phyloP scores from a whole-genome alignment of 2,888 invertebrate genomes.

The Argyresthia albistria region DNA sequence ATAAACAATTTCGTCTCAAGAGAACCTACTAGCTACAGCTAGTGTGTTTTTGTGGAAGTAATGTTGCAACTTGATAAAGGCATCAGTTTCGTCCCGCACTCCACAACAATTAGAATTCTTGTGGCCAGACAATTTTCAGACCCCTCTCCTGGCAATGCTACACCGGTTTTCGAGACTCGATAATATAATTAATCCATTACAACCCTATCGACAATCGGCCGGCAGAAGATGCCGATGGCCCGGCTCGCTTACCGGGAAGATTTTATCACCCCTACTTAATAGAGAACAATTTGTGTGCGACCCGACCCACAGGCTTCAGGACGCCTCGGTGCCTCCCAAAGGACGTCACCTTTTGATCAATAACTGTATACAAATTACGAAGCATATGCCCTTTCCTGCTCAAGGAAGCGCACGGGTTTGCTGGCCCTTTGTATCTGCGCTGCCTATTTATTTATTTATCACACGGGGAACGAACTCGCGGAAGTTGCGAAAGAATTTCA shows the following conservation, averaged over 20 bases:
- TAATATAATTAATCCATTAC: constrained; percentile 38
- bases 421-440: constrained; percentile 41
- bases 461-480: neutral
- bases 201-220: constrained; percentile 35
- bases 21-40: too few species aligned
- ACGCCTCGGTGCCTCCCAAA: constrained; percentile 62
- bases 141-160: constrained; percentile 11
- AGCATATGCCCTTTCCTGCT: constrained; percentile 67
- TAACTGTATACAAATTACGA: constrained; percentile 70
- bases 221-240: constrained; percentile 27
- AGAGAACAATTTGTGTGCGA: constrained; percentile 51
- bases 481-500: constrained; percentile 5
- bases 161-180: constrained; percentile 18
- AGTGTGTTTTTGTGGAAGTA: neutral
- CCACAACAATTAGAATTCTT: constrained; percentile 4
- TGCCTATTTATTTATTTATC: constrained; percentile 23
- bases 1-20: too few species aligned
- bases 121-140: constrained; percentile 6
- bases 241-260: constrained; percentile 37
- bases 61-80: neutral
- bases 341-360: constrained; percentile 70
- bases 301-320: constrained; percentile 33
- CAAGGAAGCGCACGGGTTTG: constrained; percentile 47
- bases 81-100: neutral
- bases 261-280: constrained; percentile 60